Conservation (phyloP, 2,888 invertebrate genomes). For the Polietes domitor region DNA sequence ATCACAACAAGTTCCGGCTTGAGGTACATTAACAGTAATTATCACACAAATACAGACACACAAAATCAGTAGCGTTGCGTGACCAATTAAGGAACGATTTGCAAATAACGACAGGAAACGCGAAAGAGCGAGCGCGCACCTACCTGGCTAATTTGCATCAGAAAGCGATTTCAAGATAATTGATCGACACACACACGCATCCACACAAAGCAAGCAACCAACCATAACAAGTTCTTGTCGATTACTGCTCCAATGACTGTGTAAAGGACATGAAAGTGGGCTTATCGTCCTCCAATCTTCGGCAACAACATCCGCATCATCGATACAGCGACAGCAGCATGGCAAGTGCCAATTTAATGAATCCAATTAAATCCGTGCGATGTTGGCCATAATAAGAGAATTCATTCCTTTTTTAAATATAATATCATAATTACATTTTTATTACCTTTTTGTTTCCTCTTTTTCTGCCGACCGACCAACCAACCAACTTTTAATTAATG, state of each 20-base stretch:
- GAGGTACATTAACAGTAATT: not conserved
- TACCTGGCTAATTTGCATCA: not conserved
- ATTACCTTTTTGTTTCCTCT: slow-evolving; percentile 4
- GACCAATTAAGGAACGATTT: not conserved
- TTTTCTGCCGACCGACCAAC: not conserved
- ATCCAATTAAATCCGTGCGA: not conserved
- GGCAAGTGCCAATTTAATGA: not conserved
- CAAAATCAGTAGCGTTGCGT: not conserved
- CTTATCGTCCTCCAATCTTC: not conserved
- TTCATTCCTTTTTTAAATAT: not conserved
- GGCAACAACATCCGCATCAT: not conserved
- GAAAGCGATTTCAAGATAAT: not conserved
- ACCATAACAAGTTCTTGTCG: not conserved
- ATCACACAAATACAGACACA: not conserved
- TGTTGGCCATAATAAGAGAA: slow-evolving; percentile 6
- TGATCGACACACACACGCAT: not conserved
- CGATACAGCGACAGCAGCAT: not conserved
- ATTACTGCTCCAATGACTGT: not conserved
- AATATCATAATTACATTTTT: slow-evolving; percentile 31
- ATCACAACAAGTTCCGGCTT: not conserved
- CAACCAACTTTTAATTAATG: slow-evolving; percentile 22
- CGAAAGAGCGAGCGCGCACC: not conserved
- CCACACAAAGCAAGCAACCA: too few species aligned
- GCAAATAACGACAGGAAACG: not conserved
- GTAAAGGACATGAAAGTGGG: not conserved